These are phyloP conservation scores for Agapornis canus DNA, from an alignment of 2,797 vertebrate genomes.

Conservation along the genomic window DNA sequence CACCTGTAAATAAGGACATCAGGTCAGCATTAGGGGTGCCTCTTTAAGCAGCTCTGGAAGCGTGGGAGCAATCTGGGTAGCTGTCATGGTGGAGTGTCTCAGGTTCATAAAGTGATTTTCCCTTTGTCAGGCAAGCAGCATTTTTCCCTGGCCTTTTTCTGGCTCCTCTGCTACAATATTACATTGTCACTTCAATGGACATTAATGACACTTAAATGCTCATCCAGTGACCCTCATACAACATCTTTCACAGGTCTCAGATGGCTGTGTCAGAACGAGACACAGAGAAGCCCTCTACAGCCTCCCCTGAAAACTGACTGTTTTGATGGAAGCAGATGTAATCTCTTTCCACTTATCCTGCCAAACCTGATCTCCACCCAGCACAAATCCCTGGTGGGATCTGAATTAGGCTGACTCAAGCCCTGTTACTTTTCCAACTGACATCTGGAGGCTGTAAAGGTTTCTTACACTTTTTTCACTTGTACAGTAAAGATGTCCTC, in stretches of 20 bases:
- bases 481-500: neutral
- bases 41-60: neutral
- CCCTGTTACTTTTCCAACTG: neutral
- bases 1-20: accelerated
- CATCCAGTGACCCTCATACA: neutral
- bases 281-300: neutral
- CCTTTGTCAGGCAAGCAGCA: accelerated
- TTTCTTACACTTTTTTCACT: neutral
- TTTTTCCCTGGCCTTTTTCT: neutral
- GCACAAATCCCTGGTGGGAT: neutral
- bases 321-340: neutral
- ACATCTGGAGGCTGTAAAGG: neutral
- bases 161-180: neutral
- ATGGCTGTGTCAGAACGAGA: neutral
- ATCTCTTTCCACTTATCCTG: neutral
- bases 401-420: neutral
- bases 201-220: neutral
- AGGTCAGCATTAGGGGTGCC: neutral
- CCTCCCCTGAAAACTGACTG: neutral
- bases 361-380: neutral
- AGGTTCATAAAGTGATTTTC: neutral
- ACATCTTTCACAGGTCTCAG: neutral
- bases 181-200: neutral
- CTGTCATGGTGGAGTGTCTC: neutral
- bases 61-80: neutral